A percentile compares a stretch with the other conserved stretches of the same genome.
These are phyloP conservation scores for Carduelis carduelis DNA, from an alignment of 2,797 vertebrate species.

Conservation along the genomic window DNA sequence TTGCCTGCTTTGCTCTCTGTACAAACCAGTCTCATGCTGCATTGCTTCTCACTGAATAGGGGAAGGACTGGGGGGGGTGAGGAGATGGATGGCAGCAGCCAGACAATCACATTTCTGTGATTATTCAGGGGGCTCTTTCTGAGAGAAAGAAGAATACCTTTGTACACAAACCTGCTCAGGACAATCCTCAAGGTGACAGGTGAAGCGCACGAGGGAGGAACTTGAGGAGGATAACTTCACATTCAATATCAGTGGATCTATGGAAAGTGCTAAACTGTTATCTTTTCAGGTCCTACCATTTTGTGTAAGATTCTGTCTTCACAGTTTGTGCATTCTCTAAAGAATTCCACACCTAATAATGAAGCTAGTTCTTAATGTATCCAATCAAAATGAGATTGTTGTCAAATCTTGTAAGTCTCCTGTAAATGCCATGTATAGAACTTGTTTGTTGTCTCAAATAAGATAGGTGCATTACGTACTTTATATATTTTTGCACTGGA, in stretches of 20 bases:
- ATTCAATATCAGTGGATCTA: background rate
- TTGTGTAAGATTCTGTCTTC: background rate
- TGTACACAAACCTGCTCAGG: background rate
- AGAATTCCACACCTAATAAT: background rate
- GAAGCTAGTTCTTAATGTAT: background rate
- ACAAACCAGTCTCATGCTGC: background rate
- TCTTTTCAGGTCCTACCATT: background rate
- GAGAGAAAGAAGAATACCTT: background rate
- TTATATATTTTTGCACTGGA: background rate
- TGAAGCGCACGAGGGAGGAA: background rate
- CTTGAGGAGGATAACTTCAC: background rate
- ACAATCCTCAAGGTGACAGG: background rate
- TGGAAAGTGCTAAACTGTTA: background rate
- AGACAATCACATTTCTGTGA: background rate
- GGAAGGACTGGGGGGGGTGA: background rate
- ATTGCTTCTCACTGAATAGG: background rate
- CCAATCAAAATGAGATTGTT: background rate
- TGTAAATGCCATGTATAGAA: background rate
- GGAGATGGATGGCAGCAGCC: background rate
- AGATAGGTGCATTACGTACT: background rate
- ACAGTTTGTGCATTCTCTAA: background rate
- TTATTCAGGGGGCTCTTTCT: background rate
- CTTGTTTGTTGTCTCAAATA: background rate
- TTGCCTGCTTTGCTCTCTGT: background rate
- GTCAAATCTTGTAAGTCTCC: background rate